These are phyloP conservation scores for Ochlodes sylvanus DNA, from an alignment of 2,888 invertebrate genomes.

Conservation along the genomic window DNA sequence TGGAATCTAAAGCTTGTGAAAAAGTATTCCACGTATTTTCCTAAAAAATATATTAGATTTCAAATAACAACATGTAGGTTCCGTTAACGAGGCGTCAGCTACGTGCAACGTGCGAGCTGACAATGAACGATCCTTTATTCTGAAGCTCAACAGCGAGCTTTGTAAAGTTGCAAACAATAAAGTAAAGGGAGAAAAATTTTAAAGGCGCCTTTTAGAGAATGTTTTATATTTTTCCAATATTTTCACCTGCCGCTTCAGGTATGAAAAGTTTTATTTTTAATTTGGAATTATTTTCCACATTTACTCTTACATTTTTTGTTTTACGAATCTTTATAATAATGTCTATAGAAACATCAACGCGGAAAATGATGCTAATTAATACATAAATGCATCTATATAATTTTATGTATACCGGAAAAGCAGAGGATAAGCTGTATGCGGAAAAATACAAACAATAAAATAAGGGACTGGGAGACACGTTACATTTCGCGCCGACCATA, in stretches of 20 bases:
- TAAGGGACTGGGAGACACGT: constrained; percentile 6
- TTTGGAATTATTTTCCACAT: too few relatives aligned
- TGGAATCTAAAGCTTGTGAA: too few relatives aligned
- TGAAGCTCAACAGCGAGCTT: too few relatives aligned
- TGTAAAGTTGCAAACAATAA: background rate
- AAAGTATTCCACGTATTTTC: too few relatives aligned
- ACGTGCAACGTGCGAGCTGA: background rate
- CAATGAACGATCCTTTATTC: background rate
- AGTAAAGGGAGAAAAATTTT: background rate
- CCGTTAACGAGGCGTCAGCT: background rate
- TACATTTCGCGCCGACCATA: constrained; percentile 11
- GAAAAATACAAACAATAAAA: constrained; percentile 24
- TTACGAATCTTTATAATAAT: background rate
- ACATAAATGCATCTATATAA: background rate
- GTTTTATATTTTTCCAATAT: background rate
- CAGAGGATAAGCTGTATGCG: background rate
- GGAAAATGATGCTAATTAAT: background rate
- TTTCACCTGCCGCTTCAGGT: background rate
- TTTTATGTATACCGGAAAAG: background rate
- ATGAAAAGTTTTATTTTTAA: background rate
- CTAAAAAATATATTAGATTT: too few relatives aligned
- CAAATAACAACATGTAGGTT: too few relatives aligned
- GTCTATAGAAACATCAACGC: background rate
- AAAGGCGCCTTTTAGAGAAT: background rate
- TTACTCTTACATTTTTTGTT: background rate